phyloP scores from a whole-genome alignment of 2,797 vertebrate genomes.

The Acipenser transmontanus region DNA sequence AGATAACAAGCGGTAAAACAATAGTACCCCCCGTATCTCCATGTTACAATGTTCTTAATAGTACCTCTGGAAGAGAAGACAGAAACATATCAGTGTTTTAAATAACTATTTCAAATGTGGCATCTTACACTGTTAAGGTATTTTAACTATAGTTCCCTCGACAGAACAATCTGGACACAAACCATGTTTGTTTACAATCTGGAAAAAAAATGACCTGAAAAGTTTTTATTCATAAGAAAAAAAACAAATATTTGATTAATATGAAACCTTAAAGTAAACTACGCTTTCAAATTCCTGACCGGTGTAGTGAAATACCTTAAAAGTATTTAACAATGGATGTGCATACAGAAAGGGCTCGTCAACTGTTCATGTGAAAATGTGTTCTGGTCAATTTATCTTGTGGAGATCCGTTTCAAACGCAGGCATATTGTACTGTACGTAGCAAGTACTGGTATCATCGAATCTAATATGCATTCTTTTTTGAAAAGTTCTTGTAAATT shows the following conservation, averaged over 20 bases:
- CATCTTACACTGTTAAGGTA: conserved; percentile 31
- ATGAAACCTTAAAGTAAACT: conserved; percentile 41
- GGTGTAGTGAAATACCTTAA: conserved; percentile 51
- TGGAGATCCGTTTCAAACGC: conserved; percentile 65
- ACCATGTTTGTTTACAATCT: no score
- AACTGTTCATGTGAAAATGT: conserved; percentile 60
- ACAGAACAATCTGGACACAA: no score
- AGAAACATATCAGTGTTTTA: conserved; percentile 61
- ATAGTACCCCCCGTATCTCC: conserved; percentile 49
- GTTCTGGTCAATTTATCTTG: conserved; percentile 54
- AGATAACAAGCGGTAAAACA: conserved; percentile 48
- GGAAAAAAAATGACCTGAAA: neutral
- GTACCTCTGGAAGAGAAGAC: conserved; percentile 50
- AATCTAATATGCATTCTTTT: conserved; percentile 78
- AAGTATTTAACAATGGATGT: conserved; percentile 67
- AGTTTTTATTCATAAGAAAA: conserved; percentile 5
- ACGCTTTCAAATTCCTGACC: conserved; percentile 59
- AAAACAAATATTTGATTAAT: conserved; percentile 24
- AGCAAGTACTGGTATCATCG: conserved; percentile 61
- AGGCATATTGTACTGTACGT: conserved; percentile 63
- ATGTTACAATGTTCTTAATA: conserved; percentile 47
- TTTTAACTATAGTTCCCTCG: conserved; percentile 11
- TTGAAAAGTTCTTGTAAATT: conserved; percentile 59
- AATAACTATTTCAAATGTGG: conserved; percentile 19
- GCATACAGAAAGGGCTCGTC: conserved; percentile 76